Evolutionary conservation across 2,888 invertebrate genomes (phyloP), one percentile per base, ranked within the genome.

Genomic region (Caenorhabditis uteleia): DNA sequence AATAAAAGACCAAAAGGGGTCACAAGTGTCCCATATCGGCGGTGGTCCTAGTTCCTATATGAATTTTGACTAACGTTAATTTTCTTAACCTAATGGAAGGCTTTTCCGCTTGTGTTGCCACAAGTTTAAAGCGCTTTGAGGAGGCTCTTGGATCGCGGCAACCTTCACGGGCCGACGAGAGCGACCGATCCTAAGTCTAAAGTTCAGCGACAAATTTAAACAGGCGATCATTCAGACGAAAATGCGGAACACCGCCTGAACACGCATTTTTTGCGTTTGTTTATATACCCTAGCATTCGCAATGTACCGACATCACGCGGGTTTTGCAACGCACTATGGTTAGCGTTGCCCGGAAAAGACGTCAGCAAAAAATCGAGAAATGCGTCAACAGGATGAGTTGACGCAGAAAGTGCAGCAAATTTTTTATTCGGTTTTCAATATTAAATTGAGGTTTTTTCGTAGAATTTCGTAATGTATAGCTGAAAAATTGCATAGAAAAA

Each of bases 161-260:
- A 18, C 42, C 42, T 43, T 43, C 27, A 43, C 42, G 42, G 42
- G 42, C 42, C 42, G 14, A 16, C 42, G 42, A 43, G 42, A 18
- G 25, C 27, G 26, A 26, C 42, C 27, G 12, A 14, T 23, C 27
- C 27, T n/a, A 40, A 27, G 42, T 43, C 42, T 43, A 43, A 43
- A 43, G 42, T 43, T 43, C 42, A 27, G 42, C 42, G 42, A 43
- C 42, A 27, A 27, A 20, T 43, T 6, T 14, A 4, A 10, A 6
- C 8, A 40, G 26, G 42, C 42, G 42, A 43, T 43, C 42, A 43
- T 43, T 18, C 18, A 43, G 42, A 43, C 42, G 42, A 43, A 43
- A 43, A 27, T 5, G 23, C n/a, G 14, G 42, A 43, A 18, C 42
- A 43, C 42, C 27, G 25, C 42, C 42, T 2, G 8, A 27, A 7